Evolutionary conservation across 1,140 invertebrate genomes (phyloP), one percentile per base, ranked within the genome.

Genomic region (Phocides pigmalion): DNA sequence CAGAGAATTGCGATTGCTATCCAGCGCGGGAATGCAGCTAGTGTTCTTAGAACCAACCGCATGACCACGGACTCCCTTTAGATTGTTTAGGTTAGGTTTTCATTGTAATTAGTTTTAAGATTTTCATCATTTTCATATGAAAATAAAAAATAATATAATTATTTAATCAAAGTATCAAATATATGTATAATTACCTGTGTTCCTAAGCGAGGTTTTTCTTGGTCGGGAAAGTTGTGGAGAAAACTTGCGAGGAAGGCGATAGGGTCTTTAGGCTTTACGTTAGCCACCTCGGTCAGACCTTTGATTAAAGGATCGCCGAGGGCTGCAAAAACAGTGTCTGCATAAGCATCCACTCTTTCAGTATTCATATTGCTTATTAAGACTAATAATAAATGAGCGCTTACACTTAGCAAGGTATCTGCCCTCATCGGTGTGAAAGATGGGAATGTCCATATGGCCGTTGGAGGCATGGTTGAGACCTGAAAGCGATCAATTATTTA

Each of bases 291-390:
- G 15, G 96, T 96, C 54, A 98, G 89, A 66, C 96, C 97, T 93
- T 96, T 96, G 59, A 97, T 96, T 56, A 98, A 92, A 42, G 96
- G 96, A 93, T 97, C 96, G 41, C 96, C 96, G 17, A 98, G 92
- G 69, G 96, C 97, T 96, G 88, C 72, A 92, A 92, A 85, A 80
- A 91, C 76, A 84, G 74, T 76, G 58, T 91, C 79, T 64, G 74
- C 47, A 46, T 91, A 72, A 88, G 67, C 62, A 22, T 76, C 68
- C 32, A 67, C 68, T n/a, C 49, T 47, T 28, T 65, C 64, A 42
- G 64, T 65, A 61, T 53, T 47, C 66, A 54, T 61, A 66, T 37
- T 19, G 11, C 2, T 58, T 14, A 32, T 78, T 61, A 77, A 80
- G 74, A 65, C 66, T 65, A 64, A 62, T 16, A 74, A 41, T 50